These are phyloP conservation scores for Heliconius ethilla DNA, from an alignment of 2,888 invertebrate species.

Conservation along the genomic window DNA sequence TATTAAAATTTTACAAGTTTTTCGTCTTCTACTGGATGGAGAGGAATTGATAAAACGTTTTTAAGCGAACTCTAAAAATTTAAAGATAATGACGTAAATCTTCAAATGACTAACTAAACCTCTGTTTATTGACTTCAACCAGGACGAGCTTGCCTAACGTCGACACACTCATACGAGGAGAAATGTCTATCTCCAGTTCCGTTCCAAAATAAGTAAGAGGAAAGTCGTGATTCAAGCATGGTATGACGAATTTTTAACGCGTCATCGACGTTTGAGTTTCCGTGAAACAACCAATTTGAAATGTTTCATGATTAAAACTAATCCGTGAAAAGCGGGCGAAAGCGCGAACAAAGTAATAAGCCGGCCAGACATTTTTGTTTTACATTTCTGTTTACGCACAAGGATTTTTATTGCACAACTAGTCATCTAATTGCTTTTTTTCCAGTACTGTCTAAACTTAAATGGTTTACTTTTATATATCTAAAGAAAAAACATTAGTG, in stretches of 20 bases:
- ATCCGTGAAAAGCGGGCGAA: conserved; percentile 51
- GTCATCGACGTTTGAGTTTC: conserved; percentile 48
- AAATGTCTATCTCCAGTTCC: conserved; percentile 19
- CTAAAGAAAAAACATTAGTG: not conserved
- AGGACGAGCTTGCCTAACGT: not conserved
- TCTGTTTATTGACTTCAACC: not conserved
- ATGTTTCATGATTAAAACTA: conserved; percentile 51
- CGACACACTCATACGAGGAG: not conserved
- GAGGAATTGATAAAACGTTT: too few species aligned
- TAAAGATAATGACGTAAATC: not conserved
- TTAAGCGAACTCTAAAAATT: not conserved
- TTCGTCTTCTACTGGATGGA: too few species aligned
- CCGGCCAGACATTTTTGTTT: conserved; percentile 8
- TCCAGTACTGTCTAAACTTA: not conserved
- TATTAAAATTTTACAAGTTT: too few species aligned
- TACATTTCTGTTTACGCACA: conserved; percentile 7
- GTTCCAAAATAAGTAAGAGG: conserved; percentile 33
- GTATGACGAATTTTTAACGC: conserved; percentile 52
- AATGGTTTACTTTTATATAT: not conserved
- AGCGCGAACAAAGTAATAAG: conserved; percentile 47
- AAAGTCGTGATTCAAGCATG: conserved; percentile 49
- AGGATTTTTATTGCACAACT: conserved; percentile 4
- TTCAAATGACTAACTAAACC: not conserved
- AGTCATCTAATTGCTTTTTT: not conserved
- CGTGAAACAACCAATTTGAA: conserved; percentile 55